phyloP scores from a whole-genome alignment of 2,888 invertebrate species.

The Eremobia ochroleuca region DNA sequence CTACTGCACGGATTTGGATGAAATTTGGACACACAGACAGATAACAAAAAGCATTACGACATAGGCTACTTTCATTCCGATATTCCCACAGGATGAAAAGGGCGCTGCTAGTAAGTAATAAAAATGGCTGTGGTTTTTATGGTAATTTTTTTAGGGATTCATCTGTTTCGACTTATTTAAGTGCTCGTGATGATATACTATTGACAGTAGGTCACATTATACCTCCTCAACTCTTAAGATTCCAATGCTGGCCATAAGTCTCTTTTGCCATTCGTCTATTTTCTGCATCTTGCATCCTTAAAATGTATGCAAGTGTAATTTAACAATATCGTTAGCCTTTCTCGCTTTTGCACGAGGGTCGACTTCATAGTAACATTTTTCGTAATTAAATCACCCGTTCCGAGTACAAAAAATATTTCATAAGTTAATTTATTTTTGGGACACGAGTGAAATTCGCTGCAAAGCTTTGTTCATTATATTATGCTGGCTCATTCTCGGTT shows the following conservation, averaged over 20 bases:
- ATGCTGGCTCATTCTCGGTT: slow-evolving; percentile 27
- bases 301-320: slow-evolving; percentile 1
- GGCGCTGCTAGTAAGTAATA: neutral
- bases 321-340: slow-evolving; percentile 4
- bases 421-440: slow-evolving; percentile 22
- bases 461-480: slow-evolving; percentile 50
- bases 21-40: too few relatives aligned
- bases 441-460: slow-evolving; percentile 26
- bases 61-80: too few relatives aligned
- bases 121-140: neutral
- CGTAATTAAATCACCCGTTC: slow-evolving; percentile 19
- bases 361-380: slow-evolving; percentile 13
- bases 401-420: slow-evolving; percentile 17
- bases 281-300: neutral
- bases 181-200: neutral
- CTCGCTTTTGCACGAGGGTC: neutral
- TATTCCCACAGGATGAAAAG: too few relatives aligned
- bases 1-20: too few relatives aligned
- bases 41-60: too few relatives aligned
- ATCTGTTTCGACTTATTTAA: neutral
- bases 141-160: neutral
- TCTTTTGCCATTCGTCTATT: neutral
- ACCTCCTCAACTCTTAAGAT: too few relatives aligned
- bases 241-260: neutral
- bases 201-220: neutral